Evolutionary conservation across 2,113 vertebrate genomes (phyloP), one percentile per base, ranked within the genome.

Genomic region (Python bivittatus): DNA sequence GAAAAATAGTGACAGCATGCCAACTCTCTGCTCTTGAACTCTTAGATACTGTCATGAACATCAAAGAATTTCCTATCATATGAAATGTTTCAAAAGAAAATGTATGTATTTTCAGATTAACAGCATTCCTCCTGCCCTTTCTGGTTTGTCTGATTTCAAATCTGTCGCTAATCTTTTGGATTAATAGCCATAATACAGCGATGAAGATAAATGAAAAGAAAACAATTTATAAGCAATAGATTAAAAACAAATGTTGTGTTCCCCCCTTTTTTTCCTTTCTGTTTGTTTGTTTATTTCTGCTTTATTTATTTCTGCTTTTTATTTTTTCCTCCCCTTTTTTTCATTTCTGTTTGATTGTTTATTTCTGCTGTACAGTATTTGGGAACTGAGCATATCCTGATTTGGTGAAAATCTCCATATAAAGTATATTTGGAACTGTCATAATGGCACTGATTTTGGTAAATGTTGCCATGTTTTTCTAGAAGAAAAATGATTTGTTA

Each of bases 391-490:
- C 54, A 7, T 15, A 92, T 10, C 84, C 10, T 87, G 2, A 7
- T 93, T 17, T 25, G 2, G 68, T 79, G 17, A 91, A 83, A 13
- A 42, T 6, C 11, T 89, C 84, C 86, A 23, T 57, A 57, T 9
- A 57, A 33, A n/a, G 10, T 79, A 42, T 9, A 10, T 72, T 44
- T 89, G 17, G 1, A 64, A 17, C 91, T 92, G 61, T 91, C 91
- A 0, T 89, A 86, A 93, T 56, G 91, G 57, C 48, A 72, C 27
- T 29, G 6, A 56, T 92, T 91, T 68, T 79, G 90, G 15, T 85
- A 20, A 89, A 84, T 89, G 0, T 84, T 87, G 91, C 25, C 60
- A 61, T 91, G 92, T 0, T 0, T 33, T 42, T 42, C 53, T 22
- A 22, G 88, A 12, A n/a, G n/a, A n/a, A n/a, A n/a, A n/a, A n/a